Evolutionary conservation across 2,113 vertebrate genomes (phyloP).

Genomic region (Colaptes auratus): DNA sequence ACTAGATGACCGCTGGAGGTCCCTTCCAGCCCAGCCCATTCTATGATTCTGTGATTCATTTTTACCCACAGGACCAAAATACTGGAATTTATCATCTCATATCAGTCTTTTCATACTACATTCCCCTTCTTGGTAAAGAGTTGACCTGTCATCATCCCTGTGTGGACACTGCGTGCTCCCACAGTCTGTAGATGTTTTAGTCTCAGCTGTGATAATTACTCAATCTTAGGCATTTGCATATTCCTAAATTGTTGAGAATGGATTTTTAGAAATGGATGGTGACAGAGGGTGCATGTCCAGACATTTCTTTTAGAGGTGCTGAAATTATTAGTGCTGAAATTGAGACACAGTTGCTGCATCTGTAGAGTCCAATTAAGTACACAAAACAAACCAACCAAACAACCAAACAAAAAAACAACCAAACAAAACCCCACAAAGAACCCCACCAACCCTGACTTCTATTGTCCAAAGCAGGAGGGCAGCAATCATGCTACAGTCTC

Average conservation of each 20-base stretch:
- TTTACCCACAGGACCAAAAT: background rate
- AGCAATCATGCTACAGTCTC: background rate
- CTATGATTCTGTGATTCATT: background rate
- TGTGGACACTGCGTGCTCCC: background rate
- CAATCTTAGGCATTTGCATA: background rate
- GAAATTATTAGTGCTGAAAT: background rate
- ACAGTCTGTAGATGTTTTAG: too few relatives aligned
- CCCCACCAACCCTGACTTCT: background rate
- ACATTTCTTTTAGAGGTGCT: background rate
- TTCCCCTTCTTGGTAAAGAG: background rate
- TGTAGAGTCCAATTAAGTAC: background rate
- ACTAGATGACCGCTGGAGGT: too few relatives aligned
- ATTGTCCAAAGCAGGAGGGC: background rate
- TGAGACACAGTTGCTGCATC: background rate
- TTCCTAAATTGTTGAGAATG: background rate
- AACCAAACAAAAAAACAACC: too few relatives aligned
- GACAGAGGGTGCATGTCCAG: background rate
- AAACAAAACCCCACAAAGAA: background rate
- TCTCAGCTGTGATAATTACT: background rate
- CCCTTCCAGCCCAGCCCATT: too few relatives aligned
- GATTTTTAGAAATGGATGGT: background rate
- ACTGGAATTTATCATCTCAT: background rate
- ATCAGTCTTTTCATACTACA: background rate
- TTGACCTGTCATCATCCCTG: background rate
- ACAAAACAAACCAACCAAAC: background rate